These are phyloP conservation scores for Pammene fasciana DNA, from an alignment of 2,888 invertebrate species.

Conservation along the genomic window DNA sequence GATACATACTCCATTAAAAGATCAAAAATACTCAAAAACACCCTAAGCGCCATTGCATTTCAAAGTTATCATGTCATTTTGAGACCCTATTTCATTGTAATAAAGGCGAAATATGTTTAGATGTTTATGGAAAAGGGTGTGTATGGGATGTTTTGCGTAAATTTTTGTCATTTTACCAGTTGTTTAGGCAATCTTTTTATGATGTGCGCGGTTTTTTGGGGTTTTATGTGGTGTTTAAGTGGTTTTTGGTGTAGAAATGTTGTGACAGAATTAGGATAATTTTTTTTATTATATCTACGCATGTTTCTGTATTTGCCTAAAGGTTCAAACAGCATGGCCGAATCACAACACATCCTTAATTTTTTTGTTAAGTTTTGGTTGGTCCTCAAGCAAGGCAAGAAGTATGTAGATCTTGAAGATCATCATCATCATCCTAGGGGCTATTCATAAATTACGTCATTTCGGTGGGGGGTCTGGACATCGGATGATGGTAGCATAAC, in stretches of 20 bases:
- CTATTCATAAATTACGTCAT: too few relatives aligned
- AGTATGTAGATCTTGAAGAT: too few relatives aligned
- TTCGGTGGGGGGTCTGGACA: too few relatives aligned
- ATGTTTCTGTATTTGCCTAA: too few relatives aligned
- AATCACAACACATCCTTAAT: too few relatives aligned
- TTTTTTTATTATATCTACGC: background rate
- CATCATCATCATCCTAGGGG: too few relatives aligned
- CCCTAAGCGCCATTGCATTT: background rate
- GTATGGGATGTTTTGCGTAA: background rate
- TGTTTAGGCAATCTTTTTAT: slow-evolving; percentile 58
- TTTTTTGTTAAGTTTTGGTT: too few relatives aligned
- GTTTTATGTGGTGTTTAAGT: slow-evolving; percentile 31
- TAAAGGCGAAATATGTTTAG: background rate
- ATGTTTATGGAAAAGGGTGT: background rate
- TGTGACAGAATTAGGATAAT: slow-evolving; percentile 20
- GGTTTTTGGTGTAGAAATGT: slow-evolving; percentile 37
- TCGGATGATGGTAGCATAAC: too few relatives aligned
- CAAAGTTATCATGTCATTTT: background rate
- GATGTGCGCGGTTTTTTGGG: slow-evolving; percentile 50
- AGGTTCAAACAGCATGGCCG: too few relatives aligned
- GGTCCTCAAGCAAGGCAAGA: too few relatives aligned
- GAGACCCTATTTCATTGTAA: background rate
- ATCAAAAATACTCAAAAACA: slow-evolving; percentile 3
- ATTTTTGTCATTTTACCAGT: slow-evolving; percentile 52
- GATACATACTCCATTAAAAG: slow-evolving; percentile 9